Base-by-base conservation (phyloP, 2,797 vertebrate species). In the Iguana delicatissima region DNA sequence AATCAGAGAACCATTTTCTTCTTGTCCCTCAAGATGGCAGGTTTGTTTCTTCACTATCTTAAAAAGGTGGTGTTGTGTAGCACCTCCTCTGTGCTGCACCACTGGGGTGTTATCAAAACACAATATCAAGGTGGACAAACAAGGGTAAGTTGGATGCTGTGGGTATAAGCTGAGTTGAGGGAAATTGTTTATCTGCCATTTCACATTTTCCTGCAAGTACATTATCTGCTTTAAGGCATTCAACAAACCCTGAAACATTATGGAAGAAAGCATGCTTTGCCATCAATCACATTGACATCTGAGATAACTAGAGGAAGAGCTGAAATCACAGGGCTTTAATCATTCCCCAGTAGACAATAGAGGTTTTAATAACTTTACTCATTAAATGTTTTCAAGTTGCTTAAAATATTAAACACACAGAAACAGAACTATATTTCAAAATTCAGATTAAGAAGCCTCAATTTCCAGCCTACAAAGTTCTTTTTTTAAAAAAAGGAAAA, bases 211-310 rank as follows among this genome's bases (percentile, higher is more conserved):
- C 46, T 89, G 55, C 35, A 73, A 69, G 90, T 95, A 92, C 57
- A 87, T 91, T 96, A 95, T 95, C 92, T 1, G 0, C 80, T 95
- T 89, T 74, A 93, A 96, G 62, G 79, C 80, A 93, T 92, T 74
- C 76, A 93, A 77, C 62, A 76, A 92, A 92, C 72, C 92, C 90
- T 0, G 0, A 92, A 93, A 91, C 72, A 67, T 89, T 92, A 92
- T 67, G 92, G 90, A 95, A 92, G 67, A 94, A 95, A 92, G 85
- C 22, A 76, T 93, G 88, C 89, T 93, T 91, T 93, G 55, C 74
- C 89, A 95, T 95, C 96, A 92, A 87, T 94, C 93, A 95, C 80
- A n/a, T 50, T 89, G 91, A 92, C 94, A 89, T 87, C 92, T 92
- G 79, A 94, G 92, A 94, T 94, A 96, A 95, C 89, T 89, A 90